Base-by-base conservation (phyloP, 2,888 invertebrate genomes). In the Steinernema scapterisci region DNA sequence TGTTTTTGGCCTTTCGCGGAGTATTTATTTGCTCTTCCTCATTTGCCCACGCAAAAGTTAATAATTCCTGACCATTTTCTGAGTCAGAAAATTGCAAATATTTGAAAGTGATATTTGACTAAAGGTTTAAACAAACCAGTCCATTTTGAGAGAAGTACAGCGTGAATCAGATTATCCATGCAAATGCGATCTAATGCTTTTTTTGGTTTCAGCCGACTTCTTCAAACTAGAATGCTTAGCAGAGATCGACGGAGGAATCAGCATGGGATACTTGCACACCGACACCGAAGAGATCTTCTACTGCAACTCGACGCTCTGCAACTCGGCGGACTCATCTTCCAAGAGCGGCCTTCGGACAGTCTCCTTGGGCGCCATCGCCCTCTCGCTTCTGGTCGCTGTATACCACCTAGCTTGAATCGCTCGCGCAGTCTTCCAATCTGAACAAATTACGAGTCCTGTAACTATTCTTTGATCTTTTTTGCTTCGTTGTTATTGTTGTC, bases 191-290 rank as follows among this genome's bases (percentile, higher is more conserved):
- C 9, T 9, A 38, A 38, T 6, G 3, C 48, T 11, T 16, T 11
- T 48, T 48, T 16, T 31, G 16, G 25, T 63, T 63, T 31, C 38
- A 63, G 63, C 1, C 1, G 31, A 63, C 38, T 16, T 5, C 16
- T 63, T 16, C 63, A 27, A n/a, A 25, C 38, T 63, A 16, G 63
- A 31, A 2, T 63, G 63, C 27, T 31, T 63, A 1, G 31, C 23
- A 6, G 63, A 63, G 1, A 13, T 63, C 31, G 63, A 63, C 31
- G 63, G 31, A 31, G 63, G 63, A 25, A 63, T 63, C 38, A 11
- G 3, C 16, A 27, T 31, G 63, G 31, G 31, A 5, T 3, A 1
- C 16, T 1, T 16, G 19, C 5, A 16, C 1, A 16, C 16, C 11
- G 19, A 27, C 27, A 16, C 11, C n/a, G 25, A 63, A 25, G 63